Evolutionary conservation across 2,797 vertebrate genomes (phyloP), one percentile per base, ranked within the genome.

Genomic region (Sparidentex hasta): DNA sequence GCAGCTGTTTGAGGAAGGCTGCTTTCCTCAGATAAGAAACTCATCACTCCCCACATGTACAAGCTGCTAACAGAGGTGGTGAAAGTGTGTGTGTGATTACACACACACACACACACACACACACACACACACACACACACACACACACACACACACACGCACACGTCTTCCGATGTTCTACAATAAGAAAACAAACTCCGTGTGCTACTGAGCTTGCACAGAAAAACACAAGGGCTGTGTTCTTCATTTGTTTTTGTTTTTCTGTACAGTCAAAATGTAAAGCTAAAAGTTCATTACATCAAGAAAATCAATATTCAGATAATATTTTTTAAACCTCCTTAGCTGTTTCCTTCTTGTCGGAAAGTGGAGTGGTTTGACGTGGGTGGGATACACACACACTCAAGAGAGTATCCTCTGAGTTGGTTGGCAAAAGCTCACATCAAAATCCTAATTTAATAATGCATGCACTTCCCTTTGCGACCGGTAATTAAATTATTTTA

Each of bases 21-120:
- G 96, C 89, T 91, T 71, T 81, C 81, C 88, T 78, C 89, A 96
- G 96, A 97, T 97, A 96, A 97, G 95, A 96, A 96, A 90, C 93
- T 95, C 94, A 95, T 96, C 95, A 96, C 94, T 95, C 93, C 88
- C 82, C 80, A 82, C 88, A 72, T 84, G 85, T 88, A 87, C 74
- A 76, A 71, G 78, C 89, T 92, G 81, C 68, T 85, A 86, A 94
- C 88, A 88, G 86, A 85, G 78, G 83, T 71, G 73, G 71, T 17
- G 23, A 20, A 65, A 72, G 27, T 47, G 25, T 48, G 71, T 56
- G 12, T 18, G 11, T 14, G 25, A 75, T 33, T 14, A 78, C 54
- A 79, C 23, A 71, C 7, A 75, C 41, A 44, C 17, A 65, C 29
- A 5, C 41, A 50, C 50, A 66, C 38, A 54, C 27, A 3, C 27